Evolutionary conservation across 2,113 vertebrate genomes (phyloP).

Genomic region (Eudyptes chrysolophus): DNA sequence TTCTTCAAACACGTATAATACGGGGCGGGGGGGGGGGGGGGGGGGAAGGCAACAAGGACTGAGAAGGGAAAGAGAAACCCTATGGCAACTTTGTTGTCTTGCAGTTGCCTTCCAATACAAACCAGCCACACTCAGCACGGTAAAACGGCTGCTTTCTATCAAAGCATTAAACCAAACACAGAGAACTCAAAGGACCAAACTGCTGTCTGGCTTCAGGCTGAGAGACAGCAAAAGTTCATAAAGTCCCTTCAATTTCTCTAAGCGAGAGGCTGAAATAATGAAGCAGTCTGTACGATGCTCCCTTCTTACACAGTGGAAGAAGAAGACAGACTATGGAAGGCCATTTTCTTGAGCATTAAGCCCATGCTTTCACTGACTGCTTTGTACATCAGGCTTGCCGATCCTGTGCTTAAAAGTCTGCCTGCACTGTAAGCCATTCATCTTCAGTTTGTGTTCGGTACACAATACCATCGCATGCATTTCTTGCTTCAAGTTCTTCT

Average conservation of each 20-base stretch:
- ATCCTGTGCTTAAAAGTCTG: neutral
- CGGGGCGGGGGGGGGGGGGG: too few relatives aligned
- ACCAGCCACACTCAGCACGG: neutral
- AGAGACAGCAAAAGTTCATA: neutral
- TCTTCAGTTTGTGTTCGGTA: neutral
- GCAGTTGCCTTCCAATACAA: neutral
- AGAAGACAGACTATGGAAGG: neutral
- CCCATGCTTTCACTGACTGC: neutral
- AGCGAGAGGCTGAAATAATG: neutral
- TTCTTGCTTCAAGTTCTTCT: neutral
- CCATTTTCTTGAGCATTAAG: neutral
- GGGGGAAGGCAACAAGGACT: neutral
- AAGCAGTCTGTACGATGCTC: neutral
- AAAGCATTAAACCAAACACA: neutral
- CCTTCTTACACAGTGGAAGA: neutral
- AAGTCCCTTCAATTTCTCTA: neutral
- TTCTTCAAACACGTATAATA: neutral
- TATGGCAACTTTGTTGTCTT: neutral
- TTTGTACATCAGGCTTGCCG: neutral
- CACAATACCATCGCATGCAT: rapidly evolving
- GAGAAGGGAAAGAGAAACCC: neutral
- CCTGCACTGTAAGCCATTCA: neutral
- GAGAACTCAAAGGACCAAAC: neutral
- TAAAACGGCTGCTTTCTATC: neutral
- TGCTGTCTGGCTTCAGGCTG: neutral